Base-by-base conservation (phyloP, 1,140 invertebrate species). In the Nautilus pompilius region DNA sequence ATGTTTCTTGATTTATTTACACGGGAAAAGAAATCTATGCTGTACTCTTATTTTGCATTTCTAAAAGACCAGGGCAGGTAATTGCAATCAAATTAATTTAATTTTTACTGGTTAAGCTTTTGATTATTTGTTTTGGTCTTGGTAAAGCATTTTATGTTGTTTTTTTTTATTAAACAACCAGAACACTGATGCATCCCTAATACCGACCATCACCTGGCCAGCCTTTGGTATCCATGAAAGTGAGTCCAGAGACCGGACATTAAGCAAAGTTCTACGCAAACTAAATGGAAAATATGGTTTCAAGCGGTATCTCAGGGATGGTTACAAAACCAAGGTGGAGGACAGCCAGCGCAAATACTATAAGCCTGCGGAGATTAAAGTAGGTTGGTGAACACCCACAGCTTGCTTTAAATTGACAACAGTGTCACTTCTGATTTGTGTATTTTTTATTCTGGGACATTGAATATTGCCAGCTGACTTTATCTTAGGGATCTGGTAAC, bases 201-300 rank as follows among this genome's bases (percentile, higher is more conserved):
- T 99, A 28, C 88, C 93, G 10, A 96, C 95, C 1, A 90, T 99
- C 69, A 95, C 94, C 15, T 99, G 96, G 85, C 98, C 98, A 32
- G 93, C 93, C 4, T 99, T 99, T 87, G 95, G 93, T 0, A 97
- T 96, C 13, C 97, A 99, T 73, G 96, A 98, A 84, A 91, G 95
- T 72, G 83, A 65, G n/a, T 80, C 98, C 0, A 93, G 93, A 57
- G 88, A 88, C 55, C 86, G 91, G 75, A 96, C 96, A 0, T 93
- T 99, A 79, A 84, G 87, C 4, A 98, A 96, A 82, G 89, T 98
- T 33, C 84, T 95, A 0, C 84, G 88, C 48, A 90, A 91, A 74
- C 84, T 99, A 46, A 90, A 91, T 83, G 94, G 97, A 26, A 88
- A 88, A 73, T 93, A 93, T 82, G 96, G 96, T 1, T 94, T 98